Base-by-base conservation (phyloP, 2,888 invertebrate species). In the Eledone cirrhosa region DNA sequence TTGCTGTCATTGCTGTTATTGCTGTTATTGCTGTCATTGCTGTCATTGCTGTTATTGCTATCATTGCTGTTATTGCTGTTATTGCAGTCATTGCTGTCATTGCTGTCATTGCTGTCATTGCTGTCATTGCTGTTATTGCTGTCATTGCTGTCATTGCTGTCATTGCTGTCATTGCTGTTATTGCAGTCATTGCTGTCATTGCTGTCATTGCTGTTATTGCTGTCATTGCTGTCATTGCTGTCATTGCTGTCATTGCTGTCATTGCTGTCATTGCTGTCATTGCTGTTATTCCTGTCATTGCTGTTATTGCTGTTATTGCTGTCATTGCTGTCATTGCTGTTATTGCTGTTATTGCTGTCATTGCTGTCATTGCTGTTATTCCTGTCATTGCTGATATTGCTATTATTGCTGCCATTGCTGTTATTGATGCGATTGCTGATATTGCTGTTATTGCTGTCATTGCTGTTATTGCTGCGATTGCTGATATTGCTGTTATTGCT, bases 391-490 rank as follows among this genome's bases (percentile, higher is more conserved):
- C n/a, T 69, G n/a, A n/a, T n/a, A n/a, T n/a, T n/a, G n/a, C n/a
- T n/a, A n/a, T n/a, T n/a, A n/a, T n/a, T n/a, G n/a, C n/a, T n/a
- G n/a, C n/a, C n/a, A n/a, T n/a, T n/a, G n/a, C n/a, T n/a, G n/a
- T n/a, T n/a, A n/a, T n/a, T n/a, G n/a, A n/a, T n/a, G n/a, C n/a
- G n/a, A n/a, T n/a, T n/a, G n/a, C n/a, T n/a, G n/a, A n/a, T n/a
- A n/a, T n/a, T 24, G 72, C 72, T 69, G 27, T 69, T 69, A n/a
- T 59, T n/a, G 59, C 59, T 59, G 59, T 59, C n/a, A n/a, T 59
- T n/a, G 59, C 59, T 59, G n/a, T n/a, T n/a, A n/a, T n/a, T n/a
- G n/a, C n/a, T n/a, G n/a, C n/a, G n/a, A n/a, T n/a, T n/a, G n/a
- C 19, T 59, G 59, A 19, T 59, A n/a, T 59, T n/a, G 59, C n/a